Base-by-base conservation (phyloP, 1,140 invertebrate genomes). In the Oncopodura yosiiana region DNA sequence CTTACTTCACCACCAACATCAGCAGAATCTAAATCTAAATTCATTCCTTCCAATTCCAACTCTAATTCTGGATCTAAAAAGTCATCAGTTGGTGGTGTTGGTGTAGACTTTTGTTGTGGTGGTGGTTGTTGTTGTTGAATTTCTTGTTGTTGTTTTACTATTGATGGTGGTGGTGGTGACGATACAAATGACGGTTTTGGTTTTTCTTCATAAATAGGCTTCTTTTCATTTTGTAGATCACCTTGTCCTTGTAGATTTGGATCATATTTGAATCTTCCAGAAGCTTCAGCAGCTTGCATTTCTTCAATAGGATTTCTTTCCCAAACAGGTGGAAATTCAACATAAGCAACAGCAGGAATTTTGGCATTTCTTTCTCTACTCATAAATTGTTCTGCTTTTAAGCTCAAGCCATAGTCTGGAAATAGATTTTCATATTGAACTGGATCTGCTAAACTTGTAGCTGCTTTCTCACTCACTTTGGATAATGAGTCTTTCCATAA, bases 351-450 rank as follows among this genome's bases (percentile, higher is more conserved):
- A 1, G 82, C 81, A 1, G 79, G 78, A 26, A 76, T 69, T 23
- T 71, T 67, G 11, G 67, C 66, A 30, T 72, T 73, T 32, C 73
- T 72, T 55, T 79, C 74, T 21, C 73, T 68, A 41, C 72, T 69
- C 34, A 84, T 65, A 66, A 76, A 85, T 56, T 81, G 74, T 70
- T 94, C 87, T 0, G 84, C 79, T 65, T 81, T 82, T 1, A 92
- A 67, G 1, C 84, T 76, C 59, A 93, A 83, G 38, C 72, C 72
- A 49, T 86, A 81, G 2, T 87, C 89, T 1, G 93, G 91, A 69
- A 99, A 99, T 30, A 99, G 75, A 75, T 99, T 99, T 67, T 94
- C 89, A 69, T 98, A 98, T 62, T 95, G 83, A 37, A 82, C 78
- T 1, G 94, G 95, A 77, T 97, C 91, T 6, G 95, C 95, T 37